Evolutionary conservation across 2,888 invertebrate species (phyloP).

Genomic region (Zaprionus lineosus): DNA sequence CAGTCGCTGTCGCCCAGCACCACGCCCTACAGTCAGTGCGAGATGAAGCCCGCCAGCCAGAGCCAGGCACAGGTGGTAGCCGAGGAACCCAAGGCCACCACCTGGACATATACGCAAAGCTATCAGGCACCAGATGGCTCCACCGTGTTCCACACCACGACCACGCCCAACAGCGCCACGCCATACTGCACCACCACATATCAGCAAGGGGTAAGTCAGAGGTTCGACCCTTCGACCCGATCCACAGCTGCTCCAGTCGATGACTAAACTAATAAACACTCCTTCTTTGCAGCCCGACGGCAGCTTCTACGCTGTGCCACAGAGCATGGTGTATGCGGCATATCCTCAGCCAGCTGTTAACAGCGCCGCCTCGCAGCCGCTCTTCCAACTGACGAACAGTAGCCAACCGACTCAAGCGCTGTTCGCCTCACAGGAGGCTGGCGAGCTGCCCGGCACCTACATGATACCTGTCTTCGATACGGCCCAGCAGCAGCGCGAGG

Average conservation of each 20-base stretch:
- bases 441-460: constrained; percentile 81
- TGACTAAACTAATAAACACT: neutral
- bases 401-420: constrained; percentile 61
- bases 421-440: constrained; percentile 67
- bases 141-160: constrained; percentile 80
- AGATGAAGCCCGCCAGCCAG: constrained; percentile 59
- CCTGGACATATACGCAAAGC: constrained; percentile 81
- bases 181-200: constrained; percentile 82
- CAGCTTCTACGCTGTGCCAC: constrained; percentile 83
- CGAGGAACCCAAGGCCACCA: constrained; percentile 74
- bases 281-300: constrained; percentile 79
- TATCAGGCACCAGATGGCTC: constrained; percentile 82
- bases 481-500: constrained; percentile 78
- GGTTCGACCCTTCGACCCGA: too few species aligned
- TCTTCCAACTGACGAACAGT: constrained; percentile 65
- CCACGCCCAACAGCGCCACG: constrained; percentile 75
- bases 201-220: constrained; percentile 82
- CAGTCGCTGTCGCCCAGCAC: constrained; percentile 79
- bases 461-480: constrained; percentile 83
- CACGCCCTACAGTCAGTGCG: constrained; percentile 79
- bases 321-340: constrained; percentile 83
- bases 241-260: neutral
- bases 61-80: constrained; percentile 46
- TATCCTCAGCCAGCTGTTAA: constrained; percentile 79
- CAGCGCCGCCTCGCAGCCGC: constrained; percentile 55